Percentiles rank a stretch among this genome's conserved stretches.
Evolutionary conservation across 2,888 invertebrate genomes (phyloP).

Genomic region (Drosophila formosana): DNA sequence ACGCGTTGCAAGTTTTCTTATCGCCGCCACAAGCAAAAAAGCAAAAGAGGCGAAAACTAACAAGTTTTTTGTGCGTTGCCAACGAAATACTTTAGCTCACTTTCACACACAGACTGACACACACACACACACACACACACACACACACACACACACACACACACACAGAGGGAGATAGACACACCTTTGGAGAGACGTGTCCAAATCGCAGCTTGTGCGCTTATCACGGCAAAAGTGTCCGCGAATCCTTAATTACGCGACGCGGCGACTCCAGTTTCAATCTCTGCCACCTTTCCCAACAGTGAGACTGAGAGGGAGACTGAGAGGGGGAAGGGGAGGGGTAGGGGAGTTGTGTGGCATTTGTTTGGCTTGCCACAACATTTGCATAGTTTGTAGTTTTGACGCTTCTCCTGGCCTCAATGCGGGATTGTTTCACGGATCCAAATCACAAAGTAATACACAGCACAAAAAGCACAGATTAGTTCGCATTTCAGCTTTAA

Average conservation of each 20-base stretch:
- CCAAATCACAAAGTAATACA: conserved; percentile 19
- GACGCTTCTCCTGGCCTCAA: conserved; percentile 13
- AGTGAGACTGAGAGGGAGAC: neutral
- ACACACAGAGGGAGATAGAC: conserved; percentile 4
- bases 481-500: conserved; percentile 8
- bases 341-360: neutral
- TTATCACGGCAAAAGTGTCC: conserved; percentile 56
- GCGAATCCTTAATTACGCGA: conserved; percentile 62
- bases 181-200: conserved; percentile 53
- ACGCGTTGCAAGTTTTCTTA: conserved; percentile 67
- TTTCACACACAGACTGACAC: conserved; percentile 8
- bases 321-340: neutral
- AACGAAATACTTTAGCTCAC: conserved; percentile 25
- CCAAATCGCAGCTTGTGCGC: conserved; percentile 53
- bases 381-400: conserved; percentile 56
- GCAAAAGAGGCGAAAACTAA: conserved; percentile 37
- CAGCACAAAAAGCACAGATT: conserved; percentile 17
- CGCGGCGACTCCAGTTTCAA: conserved; percentile 25
- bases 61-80: conserved; percentile 53
- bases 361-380: conserved; percentile 46
- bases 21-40: conserved; percentile 49
- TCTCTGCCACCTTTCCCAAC: neutral
- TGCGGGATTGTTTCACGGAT: conserved; percentile 13
- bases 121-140: neutral
- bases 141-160: conserved; percentile 14